Percentiles rank a stretch among this genome's conserved stretches.
Conservation (phyloP, 2,888 invertebrate species). For the Pammene aurita region DNA sequence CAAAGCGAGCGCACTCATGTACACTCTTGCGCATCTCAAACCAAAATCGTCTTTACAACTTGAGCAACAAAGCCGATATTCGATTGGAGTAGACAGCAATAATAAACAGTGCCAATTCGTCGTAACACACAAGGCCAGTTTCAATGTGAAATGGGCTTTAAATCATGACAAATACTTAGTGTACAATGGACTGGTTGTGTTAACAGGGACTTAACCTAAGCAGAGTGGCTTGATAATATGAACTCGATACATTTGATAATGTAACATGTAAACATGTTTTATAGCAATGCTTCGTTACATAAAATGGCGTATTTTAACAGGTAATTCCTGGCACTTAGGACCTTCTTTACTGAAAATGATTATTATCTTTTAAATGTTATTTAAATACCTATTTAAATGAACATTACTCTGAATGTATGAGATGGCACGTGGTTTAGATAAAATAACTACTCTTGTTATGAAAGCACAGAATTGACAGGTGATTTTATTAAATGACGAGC, state of each 20-base stretch:
- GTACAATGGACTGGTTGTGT: neutral
- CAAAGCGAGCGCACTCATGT: no score
- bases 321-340: neutral
- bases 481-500: no score
- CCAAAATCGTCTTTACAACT: neutral
- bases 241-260: slow-evolving; percentile 8
- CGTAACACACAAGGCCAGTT: slow-evolving; percentile 2
- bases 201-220: slow-evolving; percentile 9
- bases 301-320: slow-evolving; percentile 2
- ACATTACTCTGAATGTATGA: neutral
- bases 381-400: neutral
- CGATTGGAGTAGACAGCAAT: neutral
- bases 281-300: neutral
- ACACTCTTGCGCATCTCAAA: neutral
- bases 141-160: slow-evolving; percentile 4
- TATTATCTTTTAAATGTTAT: neutral
- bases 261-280: slow-evolving; percentile 1
- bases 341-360: neutral
- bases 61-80: neutral
- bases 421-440: neutral
- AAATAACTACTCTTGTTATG: neutral
- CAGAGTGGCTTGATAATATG: slow-evolving; percentile 4
- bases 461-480: no score
- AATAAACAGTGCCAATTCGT: neutral
- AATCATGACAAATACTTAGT: neutral